Conservation (phyloP, 2,113 vertebrate genomes). For the Setophaga kirtlandii region DNA sequence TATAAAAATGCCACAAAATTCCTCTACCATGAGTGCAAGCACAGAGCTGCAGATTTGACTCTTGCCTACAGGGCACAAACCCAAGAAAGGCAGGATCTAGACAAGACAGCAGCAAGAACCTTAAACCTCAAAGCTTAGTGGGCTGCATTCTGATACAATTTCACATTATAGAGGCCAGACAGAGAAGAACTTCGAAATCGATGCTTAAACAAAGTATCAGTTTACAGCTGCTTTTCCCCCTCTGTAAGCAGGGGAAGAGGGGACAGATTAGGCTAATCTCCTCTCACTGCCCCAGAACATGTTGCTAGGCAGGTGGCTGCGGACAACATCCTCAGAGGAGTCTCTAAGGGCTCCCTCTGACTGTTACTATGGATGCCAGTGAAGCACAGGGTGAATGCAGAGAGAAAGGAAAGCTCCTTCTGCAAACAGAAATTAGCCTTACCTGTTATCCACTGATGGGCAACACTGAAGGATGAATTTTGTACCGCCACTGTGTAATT, state of each 20-base stretch:
- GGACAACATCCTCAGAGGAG: neutral
- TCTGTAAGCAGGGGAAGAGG: neutral
- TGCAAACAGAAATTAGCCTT: conserved; percentile 1
- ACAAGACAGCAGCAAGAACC: neutral
- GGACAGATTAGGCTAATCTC: conserved; percentile 22
- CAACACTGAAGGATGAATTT: neutral
- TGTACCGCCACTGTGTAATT: neutral
- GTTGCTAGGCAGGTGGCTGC: conserved; percentile 66
- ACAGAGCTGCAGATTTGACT: neutral
- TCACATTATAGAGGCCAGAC: neutral
- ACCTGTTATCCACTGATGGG: neutral
- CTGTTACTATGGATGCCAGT: conserved; percentile 53
- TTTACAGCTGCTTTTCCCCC: neutral
- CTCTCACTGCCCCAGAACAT: conserved; percentile 51
- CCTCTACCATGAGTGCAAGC: neutral
- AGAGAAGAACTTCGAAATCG: conserved; percentile 17
- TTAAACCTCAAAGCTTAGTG: neutral
- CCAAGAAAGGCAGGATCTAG: neutral
- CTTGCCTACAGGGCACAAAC: neutral
- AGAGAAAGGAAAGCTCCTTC: neutral
- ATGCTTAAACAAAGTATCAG: conserved; percentile 8
- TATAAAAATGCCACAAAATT: neutral
- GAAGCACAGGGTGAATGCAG: conserved; percentile 25
- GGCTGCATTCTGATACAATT: neutral
- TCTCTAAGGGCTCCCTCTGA: conserved; percentile 30